Conservation (phyloP, 2,113 vertebrate species). For the Coregonus clupeaformis region DNA sequence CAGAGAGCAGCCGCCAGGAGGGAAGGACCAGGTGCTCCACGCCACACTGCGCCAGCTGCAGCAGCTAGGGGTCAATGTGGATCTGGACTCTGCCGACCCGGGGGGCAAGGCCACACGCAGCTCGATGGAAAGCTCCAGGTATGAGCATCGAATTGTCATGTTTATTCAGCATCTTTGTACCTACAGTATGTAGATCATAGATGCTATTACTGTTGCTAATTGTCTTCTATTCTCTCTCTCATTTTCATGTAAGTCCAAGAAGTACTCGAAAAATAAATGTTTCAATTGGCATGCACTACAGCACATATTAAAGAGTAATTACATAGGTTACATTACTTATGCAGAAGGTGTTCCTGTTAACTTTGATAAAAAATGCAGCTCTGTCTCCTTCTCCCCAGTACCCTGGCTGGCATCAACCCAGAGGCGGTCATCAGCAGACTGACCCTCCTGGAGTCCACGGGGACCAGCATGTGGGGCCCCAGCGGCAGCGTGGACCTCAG, state of each 20-base stretch:
- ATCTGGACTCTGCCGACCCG: slow-evolving; percentile 58
- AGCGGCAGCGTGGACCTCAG: slow-evolving; percentile 82
- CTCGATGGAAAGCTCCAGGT: slow-evolving; percentile 89
- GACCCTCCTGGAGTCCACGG: slow-evolving; percentile 69
- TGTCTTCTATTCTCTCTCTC: too few relatives aligned
- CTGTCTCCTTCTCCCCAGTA: slow-evolving; percentile 71
- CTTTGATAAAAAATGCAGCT: background rate
- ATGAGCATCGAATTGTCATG: slow-evolving; percentile 22
- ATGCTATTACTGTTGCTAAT: too few relatives aligned
- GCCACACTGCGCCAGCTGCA: slow-evolving; percentile 86
- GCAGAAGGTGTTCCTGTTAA: background rate
- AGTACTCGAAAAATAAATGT: too few relatives aligned
- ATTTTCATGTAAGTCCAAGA: too few relatives aligned
- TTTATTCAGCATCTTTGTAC: background rate
- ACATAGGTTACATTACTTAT: background rate
- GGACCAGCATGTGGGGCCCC: slow-evolving; percentile 69
- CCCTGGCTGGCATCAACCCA: slow-evolving; percentile 85
- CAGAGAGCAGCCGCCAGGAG: slow-evolving; percentile 37
- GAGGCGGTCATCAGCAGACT: slow-evolving; percentile 86
- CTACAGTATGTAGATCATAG: background rate
- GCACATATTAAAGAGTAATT: background rate
- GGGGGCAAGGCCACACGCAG: slow-evolving; percentile 55
- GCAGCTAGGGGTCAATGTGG: slow-evolving; percentile 83
- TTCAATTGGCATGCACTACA: too few relatives aligned
- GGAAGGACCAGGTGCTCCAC: slow-evolving; percentile 76